Evolutionary conservation across 2,888 invertebrate species (phyloP).

Genomic region (Prionchulus punctatus): DNA sequence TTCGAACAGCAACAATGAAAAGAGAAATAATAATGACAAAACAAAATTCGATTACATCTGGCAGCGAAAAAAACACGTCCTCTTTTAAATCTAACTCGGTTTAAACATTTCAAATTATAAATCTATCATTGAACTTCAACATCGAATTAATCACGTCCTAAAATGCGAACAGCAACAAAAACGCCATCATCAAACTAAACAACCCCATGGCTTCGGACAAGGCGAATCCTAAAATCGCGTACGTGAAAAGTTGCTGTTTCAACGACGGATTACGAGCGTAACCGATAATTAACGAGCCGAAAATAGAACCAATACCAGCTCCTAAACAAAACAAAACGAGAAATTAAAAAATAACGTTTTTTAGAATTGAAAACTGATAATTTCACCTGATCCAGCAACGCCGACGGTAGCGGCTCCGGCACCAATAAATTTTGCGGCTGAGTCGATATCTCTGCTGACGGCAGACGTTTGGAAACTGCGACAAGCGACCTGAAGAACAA

Average conservation of each 20-base stretch:
- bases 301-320: constrained; percentile 93
- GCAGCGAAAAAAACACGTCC: too few species aligned
- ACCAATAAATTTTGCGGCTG: constrained; percentile 99
- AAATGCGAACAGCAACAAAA: constrained; percentile 91
- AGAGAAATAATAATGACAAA: too few species aligned
- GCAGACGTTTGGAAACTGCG: constrained; percentile 33
- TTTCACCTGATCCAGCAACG: constrained; percentile 68
- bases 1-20: too few species aligned
- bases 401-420: constrained; percentile 99
- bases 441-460: constrained; percentile 83
- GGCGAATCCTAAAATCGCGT: constrained; percentile 89
- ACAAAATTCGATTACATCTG: too few species aligned
- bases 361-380: background rate
- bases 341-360: background rate
- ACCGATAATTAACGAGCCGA: constrained; percentile 87
- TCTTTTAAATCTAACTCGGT: too few species aligned
- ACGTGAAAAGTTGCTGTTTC: constrained; percentile 93
- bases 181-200: constrained; percentile 99
- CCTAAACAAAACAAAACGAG: constrained; percentile 42
- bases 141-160: too few species aligned
- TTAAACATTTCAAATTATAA: too few species aligned
- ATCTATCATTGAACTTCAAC: too few species aligned
- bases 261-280: constrained; percentile 90
- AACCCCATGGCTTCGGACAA: constrained; percentile 98
- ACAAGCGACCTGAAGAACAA: background rate